Base-by-base conservation (phyloP, 2,113 vertebrate genomes). In the Gorsachius goisagi region DNA sequence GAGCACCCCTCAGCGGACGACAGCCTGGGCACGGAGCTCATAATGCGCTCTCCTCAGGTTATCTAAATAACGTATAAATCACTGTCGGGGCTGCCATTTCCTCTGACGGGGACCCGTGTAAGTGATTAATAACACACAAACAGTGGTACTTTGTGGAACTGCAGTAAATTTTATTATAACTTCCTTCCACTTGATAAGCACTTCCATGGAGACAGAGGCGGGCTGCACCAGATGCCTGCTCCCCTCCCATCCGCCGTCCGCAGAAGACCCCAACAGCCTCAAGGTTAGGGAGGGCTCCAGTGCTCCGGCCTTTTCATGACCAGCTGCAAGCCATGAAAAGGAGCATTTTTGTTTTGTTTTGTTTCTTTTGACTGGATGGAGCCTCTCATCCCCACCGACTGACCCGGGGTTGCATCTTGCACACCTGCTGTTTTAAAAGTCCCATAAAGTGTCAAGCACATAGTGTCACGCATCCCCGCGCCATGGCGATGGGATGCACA, bases 401-500 rank as follows among this genome's bases (percentile, higher is more conserved):
- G 95, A 96, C 76, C 94, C 24, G 4, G 81, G 68, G 67, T 17
- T 95, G 91, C 82, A 63, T 93, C 96, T 97, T 75, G 74, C 90
- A 72, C 93, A 97, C 96, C 97, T 97, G 95, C 88, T 97, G 88
- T 82, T 96, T 96, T 92, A 92, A 95, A 97, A 93, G n/a, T n/a
- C 88, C 81, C 53, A 75, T 92, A 55, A 97, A 97, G 91, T 6
- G 24, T 91, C 95, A 5, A 20, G 26, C 44, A 18, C 20, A 4
- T 7, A 5, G 20, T 2, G 9, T 37, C 26, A 20, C 32, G 56
- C 68, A 41, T 17, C 63, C 26, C 49, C 5, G 8, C 4, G 2
- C 33, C 58, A n/a, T 2, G 9, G 49, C 4, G 3, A 13, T 30
- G 67, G 76, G 56, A 35, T 30, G 28, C 52, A 28, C 15, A 6